phyloP scores from a whole-genome alignment of 2,113 vertebrate species.

The Spermophilus dauricus region DNA sequence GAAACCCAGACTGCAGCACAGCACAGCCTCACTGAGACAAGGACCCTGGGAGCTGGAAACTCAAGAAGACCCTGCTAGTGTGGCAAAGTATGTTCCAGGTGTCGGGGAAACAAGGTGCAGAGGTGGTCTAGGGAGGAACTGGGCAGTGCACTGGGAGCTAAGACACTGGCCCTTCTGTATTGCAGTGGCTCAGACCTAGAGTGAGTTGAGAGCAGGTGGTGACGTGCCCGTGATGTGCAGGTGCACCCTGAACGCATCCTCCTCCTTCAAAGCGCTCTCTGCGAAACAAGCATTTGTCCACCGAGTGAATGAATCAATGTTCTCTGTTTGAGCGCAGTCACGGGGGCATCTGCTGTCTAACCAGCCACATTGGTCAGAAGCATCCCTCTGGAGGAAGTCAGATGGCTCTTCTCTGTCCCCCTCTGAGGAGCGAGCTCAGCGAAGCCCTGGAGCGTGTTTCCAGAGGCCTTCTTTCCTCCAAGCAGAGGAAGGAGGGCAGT shows the following conservation, averaged over 20 bases:
- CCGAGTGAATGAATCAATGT: not conserved
- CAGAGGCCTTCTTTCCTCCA: not conserved
- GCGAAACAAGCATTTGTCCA: not conserved
- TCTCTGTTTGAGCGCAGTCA: not conserved
- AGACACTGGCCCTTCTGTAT: not conserved
- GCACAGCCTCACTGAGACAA: not conserved
- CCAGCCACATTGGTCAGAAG: not conserved
- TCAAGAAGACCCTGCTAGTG: not conserved
- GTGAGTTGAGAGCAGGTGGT: not conserved
- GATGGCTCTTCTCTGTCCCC: not conserved
- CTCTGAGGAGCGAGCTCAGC: not conserved
- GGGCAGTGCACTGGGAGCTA: rapidly evolving
- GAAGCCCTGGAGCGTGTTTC: too few species aligned
- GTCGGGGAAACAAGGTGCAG: rapidly evolving
- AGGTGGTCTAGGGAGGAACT: not conserved
- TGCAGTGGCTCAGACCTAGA: not conserved
- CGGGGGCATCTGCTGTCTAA: too few species aligned
- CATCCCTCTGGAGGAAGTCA: not conserved
- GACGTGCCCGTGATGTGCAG: not conserved
- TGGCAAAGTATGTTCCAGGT: not conserved
- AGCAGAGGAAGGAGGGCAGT: rapidly evolving
- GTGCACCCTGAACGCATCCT: not conserved
- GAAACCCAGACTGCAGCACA: not conserved
- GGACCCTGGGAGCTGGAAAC: not conserved
- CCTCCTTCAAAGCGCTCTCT: not conserved